These are phyloP conservation scores for Megatriorchis doriae DNA, from an alignment of 2,113 vertebrate genomes.

Conservation along the genomic window DNA sequence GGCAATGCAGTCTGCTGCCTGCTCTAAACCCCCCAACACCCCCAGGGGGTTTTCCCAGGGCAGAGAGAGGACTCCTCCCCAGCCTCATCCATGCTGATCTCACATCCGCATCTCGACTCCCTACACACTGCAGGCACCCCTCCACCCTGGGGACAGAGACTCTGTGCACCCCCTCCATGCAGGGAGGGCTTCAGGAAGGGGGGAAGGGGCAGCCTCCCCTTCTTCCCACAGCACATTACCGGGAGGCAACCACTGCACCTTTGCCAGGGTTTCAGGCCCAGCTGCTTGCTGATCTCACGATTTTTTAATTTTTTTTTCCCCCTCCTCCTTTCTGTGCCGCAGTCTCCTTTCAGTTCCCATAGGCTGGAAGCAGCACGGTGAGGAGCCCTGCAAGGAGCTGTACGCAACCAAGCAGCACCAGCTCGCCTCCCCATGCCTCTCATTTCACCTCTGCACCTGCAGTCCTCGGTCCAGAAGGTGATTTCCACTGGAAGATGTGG, in stretches of 20 bases:
- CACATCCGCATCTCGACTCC: not conserved
- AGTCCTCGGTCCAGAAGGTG: not conserved
- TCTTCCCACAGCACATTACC: not conserved
- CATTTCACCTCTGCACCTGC: not conserved
- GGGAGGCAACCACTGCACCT: not conserved
- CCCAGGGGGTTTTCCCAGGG: not conserved
- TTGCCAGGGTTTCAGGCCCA: not conserved
- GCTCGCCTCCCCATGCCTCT: fast-evolving
- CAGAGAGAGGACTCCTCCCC: not conserved
- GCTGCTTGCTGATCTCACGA: not conserved
- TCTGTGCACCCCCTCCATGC: not conserved
- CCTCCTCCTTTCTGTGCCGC: not conserved
- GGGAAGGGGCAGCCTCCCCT: not conserved
- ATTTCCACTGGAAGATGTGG: not conserved
- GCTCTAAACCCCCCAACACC: not conserved
- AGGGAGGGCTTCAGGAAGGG: not conserved
- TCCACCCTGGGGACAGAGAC: not conserved
- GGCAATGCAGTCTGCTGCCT: not conserved
- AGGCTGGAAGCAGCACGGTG: not conserved
- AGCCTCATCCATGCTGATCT: not conserved
- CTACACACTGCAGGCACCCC: not conserved
- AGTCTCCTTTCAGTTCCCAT: not conserved
- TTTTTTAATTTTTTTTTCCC: not conserved
- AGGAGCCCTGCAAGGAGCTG: not conserved
- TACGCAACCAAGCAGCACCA: not conserved